Evolutionary conservation across 2,113 vertebrate genomes (phyloP), one percentile per base, ranked within the genome.

Genomic region (Prunella himalayana): DNA sequence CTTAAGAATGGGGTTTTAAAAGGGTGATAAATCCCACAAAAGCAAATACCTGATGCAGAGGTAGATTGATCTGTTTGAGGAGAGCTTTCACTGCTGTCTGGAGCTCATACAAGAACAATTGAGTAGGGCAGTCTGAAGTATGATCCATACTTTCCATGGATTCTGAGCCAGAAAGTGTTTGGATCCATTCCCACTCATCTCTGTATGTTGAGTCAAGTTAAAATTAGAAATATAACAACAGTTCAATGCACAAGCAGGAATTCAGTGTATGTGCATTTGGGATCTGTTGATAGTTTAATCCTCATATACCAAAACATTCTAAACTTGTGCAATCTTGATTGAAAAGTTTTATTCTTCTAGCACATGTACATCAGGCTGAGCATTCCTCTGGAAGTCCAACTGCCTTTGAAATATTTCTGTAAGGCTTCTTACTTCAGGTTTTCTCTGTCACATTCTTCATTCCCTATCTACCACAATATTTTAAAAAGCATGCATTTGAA

Each of bases 121-220:
- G 98, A 97, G 98, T 90, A 95, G 98, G 98, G 98, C 98, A 98
- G 95, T 98, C 98, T 71, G 97, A 80, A 84, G 91, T 94, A 92
- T 98, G 98, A 97, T 98, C 99, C 96, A 97, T 97, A 98, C 96
- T 98, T 97, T 99, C 98, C 96, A 97, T 92, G 61, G 98, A 98
- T 88, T 98, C 98, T 23, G 98, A 97, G 80, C 98, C 98, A 93
- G 98, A 98, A 96, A 99, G 98, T 51, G 94, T 98, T 98, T 99
- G 99, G 98, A 99, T 98, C 99, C 99, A 99, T 97, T 99, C 99
- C 99, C 99, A 99, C 97, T 99, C 99, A 95, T 99, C 99, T 98
- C 99, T 99, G 98, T 97, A 98, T 88, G 94, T 97, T 96, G 94
- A 98, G 96, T 97, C 94, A 96, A 98, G 98, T 98, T 98, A 98